These are phyloP conservation scores for Eumerus sabulonum DNA, from an alignment of 2,888 invertebrate genomes.

Conservation along the genomic window DNA sequence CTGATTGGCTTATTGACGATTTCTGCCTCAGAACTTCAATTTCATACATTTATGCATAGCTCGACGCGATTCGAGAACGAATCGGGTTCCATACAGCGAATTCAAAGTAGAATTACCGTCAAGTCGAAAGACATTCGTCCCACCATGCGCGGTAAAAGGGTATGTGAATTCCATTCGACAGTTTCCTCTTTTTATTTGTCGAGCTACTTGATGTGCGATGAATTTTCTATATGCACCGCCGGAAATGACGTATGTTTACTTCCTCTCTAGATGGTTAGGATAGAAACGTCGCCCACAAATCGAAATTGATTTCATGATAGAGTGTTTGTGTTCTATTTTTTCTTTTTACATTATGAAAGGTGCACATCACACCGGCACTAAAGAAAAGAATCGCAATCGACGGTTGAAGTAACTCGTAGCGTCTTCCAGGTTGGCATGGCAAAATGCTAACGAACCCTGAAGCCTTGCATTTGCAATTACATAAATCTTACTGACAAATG, in stretches of 20 bases:
- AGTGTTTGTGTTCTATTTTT: constrained; percentile 8
- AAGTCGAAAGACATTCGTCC: too few species aligned
- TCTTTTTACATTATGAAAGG: background rate
- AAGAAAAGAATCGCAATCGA: constrained; percentile 27
- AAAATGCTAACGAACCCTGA: constrained; percentile 56
- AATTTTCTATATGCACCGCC: background rate
- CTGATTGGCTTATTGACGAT: constrained; percentile 55
- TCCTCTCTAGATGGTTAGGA: too few species aligned
- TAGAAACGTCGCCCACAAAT: too few species aligned
- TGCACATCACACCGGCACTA: background rate
- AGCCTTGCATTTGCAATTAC: constrained; percentile 34
- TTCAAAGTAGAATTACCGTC: too few species aligned
- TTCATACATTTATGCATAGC: constrained; percentile 48
- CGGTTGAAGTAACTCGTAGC: constrained; percentile 15
- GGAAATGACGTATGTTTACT: background rate
- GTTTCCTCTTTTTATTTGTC: constrained; percentile 2
- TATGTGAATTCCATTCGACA: background rate
- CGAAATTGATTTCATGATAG: too few species aligned
- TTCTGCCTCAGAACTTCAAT: constrained; percentile 47
- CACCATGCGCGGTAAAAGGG: too few species aligned
- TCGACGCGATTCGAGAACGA: background rate
- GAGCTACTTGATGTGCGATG: too few species aligned
- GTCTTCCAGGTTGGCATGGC: background rate
- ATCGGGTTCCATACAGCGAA: too few species aligned
- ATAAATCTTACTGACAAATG: constrained; percentile 56